Evolutionary conservation across 2,797 vertebrate genomes (phyloP).

Genomic region (Enteromius thamalakanensis): DNA sequence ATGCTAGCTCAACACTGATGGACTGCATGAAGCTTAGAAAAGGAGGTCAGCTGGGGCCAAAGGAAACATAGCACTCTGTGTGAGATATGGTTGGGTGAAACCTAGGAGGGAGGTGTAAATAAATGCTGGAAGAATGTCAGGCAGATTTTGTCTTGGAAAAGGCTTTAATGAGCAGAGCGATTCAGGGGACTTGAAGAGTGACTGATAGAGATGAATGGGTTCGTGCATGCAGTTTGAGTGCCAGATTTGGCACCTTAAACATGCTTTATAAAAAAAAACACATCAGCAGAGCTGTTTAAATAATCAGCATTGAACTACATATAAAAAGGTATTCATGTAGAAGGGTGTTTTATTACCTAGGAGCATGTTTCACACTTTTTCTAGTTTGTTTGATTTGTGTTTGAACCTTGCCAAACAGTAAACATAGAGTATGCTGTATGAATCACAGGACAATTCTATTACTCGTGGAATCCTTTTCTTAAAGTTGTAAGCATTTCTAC

Average conservation of each 20-base stretch:
- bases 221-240: neutral
- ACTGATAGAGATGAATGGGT: neutral
- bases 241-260: slow-evolving; percentile 1
- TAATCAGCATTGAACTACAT: neutral
- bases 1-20: slow-evolving; percentile 11
- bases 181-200: neutral
- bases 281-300: neutral
- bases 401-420: neutral
- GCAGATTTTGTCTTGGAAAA: neutral
- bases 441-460: neutral
- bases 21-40: slow-evolving; percentile 13
- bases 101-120: neutral
- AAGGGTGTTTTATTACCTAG: neutral
- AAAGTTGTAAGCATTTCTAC: neutral
- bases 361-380: neutral
- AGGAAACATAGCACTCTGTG: slow-evolving; percentile 14
- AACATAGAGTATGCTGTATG: neutral
- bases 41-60: neutral
- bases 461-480: neutral
- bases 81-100: neutral
- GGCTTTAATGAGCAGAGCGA: neutral
- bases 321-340: neutral
- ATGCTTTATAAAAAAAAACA: neutral
- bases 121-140: neutral
- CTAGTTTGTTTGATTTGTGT: neutral